Evolutionary conservation across 1,140 invertebrate species (phyloP), one percentile per base, ranked within the genome.

Genomic region (Pantala flavescens): DNA sequence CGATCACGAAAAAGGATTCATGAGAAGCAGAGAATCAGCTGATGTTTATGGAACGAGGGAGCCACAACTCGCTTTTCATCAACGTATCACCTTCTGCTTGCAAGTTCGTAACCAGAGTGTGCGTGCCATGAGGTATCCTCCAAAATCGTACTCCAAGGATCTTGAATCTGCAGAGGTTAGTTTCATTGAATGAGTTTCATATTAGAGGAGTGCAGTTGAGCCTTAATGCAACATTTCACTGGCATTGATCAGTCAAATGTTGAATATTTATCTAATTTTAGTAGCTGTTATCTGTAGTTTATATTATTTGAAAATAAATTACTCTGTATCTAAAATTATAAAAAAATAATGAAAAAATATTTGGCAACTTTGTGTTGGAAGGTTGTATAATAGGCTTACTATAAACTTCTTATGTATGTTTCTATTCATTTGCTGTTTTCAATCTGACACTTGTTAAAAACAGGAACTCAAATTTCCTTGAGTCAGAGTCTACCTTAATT

Each of bases 101-200:
- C 96, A 99, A 81, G 88, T 99, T 74, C 97, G 99, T 80, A 99
- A 99, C 84, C 95, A 98, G 82, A 98, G 91, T 84, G 94, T 97
- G 0, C 96, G 99, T 85, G 98, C 98, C 0, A 99, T 99, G 96
- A 88, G 98, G 76, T 99, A 98, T 85, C 98, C 98, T 42, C 97
- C 97, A 0, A 99, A 99, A 82, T 96, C 96, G 0, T 99, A 99
- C 85, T 96, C 97, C 3, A 98, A 98, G 82, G 97, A 99, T 82
- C 85, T 99, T 63, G 97, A 99, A 82, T 98, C 96, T 77, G 97
- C 97, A 42, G 96, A 99, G 81, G 86, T 85, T 80, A 79, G 78
- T 73, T 19, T 14, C n/a, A 16, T n/a, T n/a, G n/a, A n/a, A 19
- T 19, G 21, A 71, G 10, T 75, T 73, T 43, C n/a, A n/a, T n/a